These are phyloP conservation scores for Aepyceros melampus DNA, from an alignment of 2,113 vertebrate genomes.

Conservation along the genomic window DNA sequence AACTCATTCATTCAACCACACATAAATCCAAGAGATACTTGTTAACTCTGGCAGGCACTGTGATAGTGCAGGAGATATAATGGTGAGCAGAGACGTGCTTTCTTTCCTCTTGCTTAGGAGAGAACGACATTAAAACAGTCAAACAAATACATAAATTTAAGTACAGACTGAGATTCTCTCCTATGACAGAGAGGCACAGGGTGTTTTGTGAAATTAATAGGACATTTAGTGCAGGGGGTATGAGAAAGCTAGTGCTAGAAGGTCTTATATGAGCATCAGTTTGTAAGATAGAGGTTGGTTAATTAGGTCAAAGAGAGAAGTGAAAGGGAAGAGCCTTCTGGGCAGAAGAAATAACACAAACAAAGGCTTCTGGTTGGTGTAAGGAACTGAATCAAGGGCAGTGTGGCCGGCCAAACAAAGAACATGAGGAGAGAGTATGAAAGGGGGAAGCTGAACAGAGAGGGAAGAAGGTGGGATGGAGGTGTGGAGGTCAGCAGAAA, in stretches of 20 bases:
- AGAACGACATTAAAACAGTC: neutral
- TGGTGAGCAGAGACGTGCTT: neutral
- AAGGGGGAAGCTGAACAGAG: neutral
- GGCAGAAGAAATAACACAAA: neutral
- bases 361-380: neutral
- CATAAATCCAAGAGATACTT: neutral
- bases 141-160: neutral
- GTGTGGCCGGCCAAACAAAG: neutral
- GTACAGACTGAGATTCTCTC: neutral
- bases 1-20: neutral
- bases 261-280: neutral
- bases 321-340: neutral
- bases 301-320: neutral
- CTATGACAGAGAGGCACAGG: neutral
- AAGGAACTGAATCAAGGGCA: neutral
- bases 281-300: neutral
- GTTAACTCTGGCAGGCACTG: neutral
- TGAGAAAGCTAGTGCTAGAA: neutral
- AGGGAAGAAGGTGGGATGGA: neutral
- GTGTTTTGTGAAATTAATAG: neutral
- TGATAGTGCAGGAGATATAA: neutral
- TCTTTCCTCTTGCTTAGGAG: neutral
- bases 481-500: neutral
- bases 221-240: neutral
- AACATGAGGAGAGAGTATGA: neutral